phyloP scores from a whole-genome alignment of 2,888 invertebrate species.

The Lacanobia wlatinum region DNA sequence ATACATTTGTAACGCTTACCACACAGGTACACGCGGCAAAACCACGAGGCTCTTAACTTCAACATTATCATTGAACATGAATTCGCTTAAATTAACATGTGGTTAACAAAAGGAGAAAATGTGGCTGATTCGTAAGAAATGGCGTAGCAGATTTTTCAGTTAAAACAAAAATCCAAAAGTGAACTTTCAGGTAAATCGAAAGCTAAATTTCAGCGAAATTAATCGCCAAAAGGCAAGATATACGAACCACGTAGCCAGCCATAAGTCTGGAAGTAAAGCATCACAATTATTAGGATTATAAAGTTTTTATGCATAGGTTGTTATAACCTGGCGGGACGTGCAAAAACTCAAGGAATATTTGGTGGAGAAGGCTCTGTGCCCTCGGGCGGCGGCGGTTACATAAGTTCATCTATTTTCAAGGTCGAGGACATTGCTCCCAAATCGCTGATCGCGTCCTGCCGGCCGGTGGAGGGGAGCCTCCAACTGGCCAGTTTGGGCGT shows the following conservation, averaged over 20 bases:
- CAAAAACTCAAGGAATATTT: slow-evolving; percentile 88
- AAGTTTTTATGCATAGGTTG: slow-evolving; percentile 68
- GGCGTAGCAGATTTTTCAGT: background rate
- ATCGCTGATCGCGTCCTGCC: slow-evolving; percentile 89
- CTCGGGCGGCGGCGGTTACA: slow-evolving; percentile 85
- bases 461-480: slow-evolving; percentile 78
- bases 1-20: background rate
- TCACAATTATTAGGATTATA: slow-evolving; percentile 42
- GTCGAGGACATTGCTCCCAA: slow-evolving; percentile 90
- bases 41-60: slow-evolving; percentile 44
- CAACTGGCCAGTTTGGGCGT: slow-evolving; percentile 85
- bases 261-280: slow-evolving; percentile 23
- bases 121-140: slow-evolving; percentile 9
- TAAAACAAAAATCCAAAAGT: slow-evolving; percentile 8
- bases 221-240: slow-evolving; percentile 9
- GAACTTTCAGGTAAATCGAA: too few relatives aligned
- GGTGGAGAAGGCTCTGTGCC: slow-evolving; percentile 85
- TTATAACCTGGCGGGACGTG: slow-evolving; percentile 81
- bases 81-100: slow-evolving; percentile 26
- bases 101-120: background rate
- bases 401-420: slow-evolving; percentile 91
- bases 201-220: background rate
- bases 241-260: slow-evolving; percentile 2
- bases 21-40: slow-evolving; percentile 20
- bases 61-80: slow-evolving; percentile 25